A percentile compares a stretch with the other conserved stretches of the same genome.
These are phyloP conservation scores for Ictalurus furcatus DNA, from an alignment of 2,113 vertebrate species.

Conservation along the genomic window DNA sequence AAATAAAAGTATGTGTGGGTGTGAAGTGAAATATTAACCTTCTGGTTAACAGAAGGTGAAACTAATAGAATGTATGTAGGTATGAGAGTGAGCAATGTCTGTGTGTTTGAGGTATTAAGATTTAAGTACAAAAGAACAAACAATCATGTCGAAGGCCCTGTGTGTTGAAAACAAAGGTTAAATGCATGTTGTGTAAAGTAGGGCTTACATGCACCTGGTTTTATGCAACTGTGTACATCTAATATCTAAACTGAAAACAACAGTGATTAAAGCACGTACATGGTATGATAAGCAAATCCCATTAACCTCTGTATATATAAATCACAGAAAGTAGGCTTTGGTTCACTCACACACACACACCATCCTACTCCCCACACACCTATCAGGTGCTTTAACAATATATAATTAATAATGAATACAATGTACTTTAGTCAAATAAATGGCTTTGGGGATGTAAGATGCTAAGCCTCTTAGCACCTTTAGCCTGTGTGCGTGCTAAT, in stretches of 20 bases:
- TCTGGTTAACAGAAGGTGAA: background rate
- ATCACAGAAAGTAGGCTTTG: background rate
- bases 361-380: background rate
- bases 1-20: too few species aligned
- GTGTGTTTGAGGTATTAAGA: too few species aligned
- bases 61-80: background rate
- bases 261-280: background rate
- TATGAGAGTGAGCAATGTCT: background rate
- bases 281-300: background rate
- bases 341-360: constrained; percentile 8
- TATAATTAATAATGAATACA: constrained; percentile 77
- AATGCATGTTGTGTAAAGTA: background rate
- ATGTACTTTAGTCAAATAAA: constrained; percentile 74
- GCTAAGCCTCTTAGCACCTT: constrained; percentile 71
- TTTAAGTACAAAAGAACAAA: background rate
- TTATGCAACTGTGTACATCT: background rate
- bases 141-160: background rate
- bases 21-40: too few species aligned
- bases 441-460: constrained; percentile 17
- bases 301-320: background rate
- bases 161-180: background rate
- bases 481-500: constrained; percentile 66
- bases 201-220: background rate
- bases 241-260: background rate
- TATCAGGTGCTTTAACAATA: background rate